These are phyloP conservation scores for Ptiloglossa arizonensis DNA, from an alignment of 1,140 invertebrate genomes.

Conservation along the genomic window DNA sequence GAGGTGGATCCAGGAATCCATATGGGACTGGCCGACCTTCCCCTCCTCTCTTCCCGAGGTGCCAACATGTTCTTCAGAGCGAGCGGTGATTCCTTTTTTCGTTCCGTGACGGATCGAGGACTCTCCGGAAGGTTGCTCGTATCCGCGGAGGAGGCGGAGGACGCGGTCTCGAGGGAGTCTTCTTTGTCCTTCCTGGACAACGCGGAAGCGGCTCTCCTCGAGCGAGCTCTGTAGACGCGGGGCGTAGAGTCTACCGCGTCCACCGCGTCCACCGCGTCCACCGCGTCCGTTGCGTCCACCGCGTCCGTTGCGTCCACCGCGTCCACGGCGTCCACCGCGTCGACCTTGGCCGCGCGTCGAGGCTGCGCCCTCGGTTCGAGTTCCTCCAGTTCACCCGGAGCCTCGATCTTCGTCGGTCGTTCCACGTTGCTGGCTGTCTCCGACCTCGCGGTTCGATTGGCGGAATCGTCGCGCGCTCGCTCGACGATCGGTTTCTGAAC, in stretches of 20 bases:
- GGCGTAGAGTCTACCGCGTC: no score
- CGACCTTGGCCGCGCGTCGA: conserved; percentile 15
- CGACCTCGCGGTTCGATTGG: not conserved
- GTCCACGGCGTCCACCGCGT: not conserved
- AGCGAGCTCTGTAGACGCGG: not conserved
- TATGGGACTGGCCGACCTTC: conserved; percentile 86
- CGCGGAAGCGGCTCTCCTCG: not conserved
- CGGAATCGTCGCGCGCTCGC: not conserved
- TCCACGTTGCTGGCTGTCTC: not conserved
- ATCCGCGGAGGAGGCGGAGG: not conserved
- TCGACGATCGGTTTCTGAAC: conserved; percentile 1
- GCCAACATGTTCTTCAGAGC: conserved; percentile 44
- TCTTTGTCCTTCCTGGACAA: not conserved
- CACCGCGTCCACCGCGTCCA: conserved; percentile 3
- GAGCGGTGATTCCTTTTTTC: not conserved
- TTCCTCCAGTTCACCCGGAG: conserved; percentile 51
- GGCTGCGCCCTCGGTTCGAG: not conserved
- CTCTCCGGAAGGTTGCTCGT: not conserved
- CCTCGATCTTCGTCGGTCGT: not conserved
- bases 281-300: not conserved
- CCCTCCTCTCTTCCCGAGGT: conserved; percentile 72
- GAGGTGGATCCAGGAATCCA: conserved; percentile 88
- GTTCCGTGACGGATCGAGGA: not conserved
- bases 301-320: not conserved
- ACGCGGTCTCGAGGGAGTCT: not conserved